phyloP scores from a whole-genome alignment of 2,888 invertebrate species.

The Biston betularia region DNA sequence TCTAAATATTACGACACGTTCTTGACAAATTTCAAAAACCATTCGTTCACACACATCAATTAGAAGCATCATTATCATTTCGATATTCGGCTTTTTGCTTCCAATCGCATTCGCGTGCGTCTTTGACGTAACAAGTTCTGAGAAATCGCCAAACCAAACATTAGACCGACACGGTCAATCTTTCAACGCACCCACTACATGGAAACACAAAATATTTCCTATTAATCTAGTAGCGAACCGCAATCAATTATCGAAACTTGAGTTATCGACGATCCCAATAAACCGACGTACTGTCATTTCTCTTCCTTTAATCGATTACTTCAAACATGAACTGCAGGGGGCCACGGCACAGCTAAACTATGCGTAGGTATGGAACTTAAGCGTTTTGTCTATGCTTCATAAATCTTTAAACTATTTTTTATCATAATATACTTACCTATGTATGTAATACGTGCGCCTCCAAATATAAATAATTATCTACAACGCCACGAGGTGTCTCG shows the following conservation, averaged over 20 bases:
- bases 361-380: conserved; percentile 61
- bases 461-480: conserved; percentile 31
- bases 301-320: conserved; percentile 84
- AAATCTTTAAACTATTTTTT: conserved; percentile 69
- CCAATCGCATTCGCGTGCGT: not conserved
- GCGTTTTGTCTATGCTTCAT: conserved; percentile 69
- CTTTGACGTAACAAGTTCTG: not conserved
- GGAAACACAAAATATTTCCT: conserved; percentile 68
- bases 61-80: too few relatives aligned
- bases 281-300: conserved; percentile 84
- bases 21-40: too few relatives aligned
- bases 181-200: conserved; percentile 60
- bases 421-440: conserved; percentile 35
- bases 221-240: conserved; percentile 81
- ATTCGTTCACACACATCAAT: too few relatives aligned
- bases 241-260: conserved; percentile 84
- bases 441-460: conserved; percentile 37
- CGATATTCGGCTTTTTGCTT: too few relatives aligned
- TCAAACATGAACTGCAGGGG: conserved; percentile 82
- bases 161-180: conserved; percentile 52
- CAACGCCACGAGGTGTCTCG: conserved; percentile 39
- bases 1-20: too few relatives aligned
- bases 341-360: conserved; percentile 62
- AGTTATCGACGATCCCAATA: conserved; percentile 79
- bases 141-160: conserved; percentile 19